Evolutionary conservation across 2,888 invertebrate species (phyloP).

Genomic region (Heteropelma amictum): DNA sequence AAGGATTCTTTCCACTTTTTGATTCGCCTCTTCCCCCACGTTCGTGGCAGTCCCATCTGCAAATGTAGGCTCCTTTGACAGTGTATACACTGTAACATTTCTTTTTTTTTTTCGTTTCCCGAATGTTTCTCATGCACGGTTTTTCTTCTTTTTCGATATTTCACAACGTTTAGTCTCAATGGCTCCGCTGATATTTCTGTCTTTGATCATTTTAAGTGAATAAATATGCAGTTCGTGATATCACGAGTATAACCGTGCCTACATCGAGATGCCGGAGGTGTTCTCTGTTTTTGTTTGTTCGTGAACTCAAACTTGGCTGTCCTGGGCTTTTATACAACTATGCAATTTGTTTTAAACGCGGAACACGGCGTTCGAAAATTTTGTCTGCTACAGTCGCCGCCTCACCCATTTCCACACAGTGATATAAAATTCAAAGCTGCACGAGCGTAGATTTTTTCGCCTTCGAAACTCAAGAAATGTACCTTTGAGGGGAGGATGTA

Average conservation of each 20-base stretch:
- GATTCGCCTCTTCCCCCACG: constrained; percentile 8
- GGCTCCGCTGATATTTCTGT: not conserved
- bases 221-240: constrained; percentile 10
- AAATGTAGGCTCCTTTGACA: constrained; percentile 36
- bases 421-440: too few relatives aligned
- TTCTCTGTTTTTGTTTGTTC: not conserved
- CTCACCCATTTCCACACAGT: too few relatives aligned
- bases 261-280: not conserved
- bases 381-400: too few relatives aligned
- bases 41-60: constrained; percentile 1
- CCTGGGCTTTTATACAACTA: too few relatives aligned
- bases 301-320: not conserved
- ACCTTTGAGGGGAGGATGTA: too few relatives aligned
- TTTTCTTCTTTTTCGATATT: not conserved
- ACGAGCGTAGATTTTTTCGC: not conserved
- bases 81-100: constrained; percentile 19
- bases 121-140: not conserved
- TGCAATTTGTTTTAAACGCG: too few relatives aligned
- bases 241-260: not conserved
- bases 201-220: constrained; percentile 33
- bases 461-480: too few relatives aligned
- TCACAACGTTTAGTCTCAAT: constrained; percentile 5
- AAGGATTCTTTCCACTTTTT: constrained; percentile 16
- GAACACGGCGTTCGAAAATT: too few relatives aligned
- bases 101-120: not conserved